Conservation (phyloP, 2,113 vertebrate species). For the Zosterops japonicus region DNA sequence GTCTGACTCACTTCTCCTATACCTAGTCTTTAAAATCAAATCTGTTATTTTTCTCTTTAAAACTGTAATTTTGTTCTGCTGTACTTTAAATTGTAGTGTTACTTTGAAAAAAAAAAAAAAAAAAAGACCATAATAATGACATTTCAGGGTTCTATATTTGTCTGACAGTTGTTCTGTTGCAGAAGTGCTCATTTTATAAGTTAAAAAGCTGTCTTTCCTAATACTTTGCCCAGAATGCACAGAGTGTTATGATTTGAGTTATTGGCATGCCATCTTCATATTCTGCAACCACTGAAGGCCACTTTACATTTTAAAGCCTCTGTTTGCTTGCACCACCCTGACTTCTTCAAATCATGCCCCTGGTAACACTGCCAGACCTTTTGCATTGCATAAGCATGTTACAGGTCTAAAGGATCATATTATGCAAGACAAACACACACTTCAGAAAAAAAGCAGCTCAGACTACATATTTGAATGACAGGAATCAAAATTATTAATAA, state of each 20-base stretch:
- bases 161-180: conserved; percentile 54
- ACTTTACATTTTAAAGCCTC: background rate
- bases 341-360: background rate
- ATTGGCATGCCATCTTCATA: background rate
- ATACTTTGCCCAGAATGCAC: background rate
- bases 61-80: conserved; percentile 51
- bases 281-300: background rate
- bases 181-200: conserved; percentile 31
- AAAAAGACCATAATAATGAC: conserved; percentile 4
- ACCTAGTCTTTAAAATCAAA: conserved; percentile 40
- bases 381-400: background rate
- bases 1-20: conserved; percentile 50
- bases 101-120: background rate
- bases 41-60: conserved; percentile 26
- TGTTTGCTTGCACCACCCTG: background rate
- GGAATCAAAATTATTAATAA: background rate
- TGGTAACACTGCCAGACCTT: background rate
- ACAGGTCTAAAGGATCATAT: background rate
- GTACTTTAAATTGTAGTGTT: conserved; percentile 18
- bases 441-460: background rate
- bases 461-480: background rate
- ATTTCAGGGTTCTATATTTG: conserved; percentile 61
- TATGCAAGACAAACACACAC: background rate
- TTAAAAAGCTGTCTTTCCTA: conserved; percentile 17
- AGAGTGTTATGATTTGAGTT: background rate